phyloP scores from a whole-genome alignment of 2,888 invertebrate genomes.

The Drosophila borealis region DNA sequence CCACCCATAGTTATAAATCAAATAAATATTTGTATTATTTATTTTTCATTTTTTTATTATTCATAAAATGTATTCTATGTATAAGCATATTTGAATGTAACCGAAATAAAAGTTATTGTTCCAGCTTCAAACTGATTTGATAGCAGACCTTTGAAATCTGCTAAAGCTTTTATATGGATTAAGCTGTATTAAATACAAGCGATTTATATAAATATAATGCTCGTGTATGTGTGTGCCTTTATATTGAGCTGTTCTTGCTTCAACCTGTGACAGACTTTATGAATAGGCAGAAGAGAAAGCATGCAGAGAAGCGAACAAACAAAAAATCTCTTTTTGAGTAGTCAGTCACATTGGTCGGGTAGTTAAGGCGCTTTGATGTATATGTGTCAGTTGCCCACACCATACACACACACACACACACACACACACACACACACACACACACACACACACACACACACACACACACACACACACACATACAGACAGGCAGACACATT shows the following conservation, averaged over 20 bases:
- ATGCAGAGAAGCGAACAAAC: constrained; percentile 3
- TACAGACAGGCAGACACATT: constrained; percentile 21
- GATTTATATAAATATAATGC: not conserved
- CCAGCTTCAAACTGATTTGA: no score
- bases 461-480: constrained; percentile 19
- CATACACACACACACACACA: constrained; percentile 10
- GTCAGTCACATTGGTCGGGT: constrained; percentile 39
- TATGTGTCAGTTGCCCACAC: constrained; percentile 50
- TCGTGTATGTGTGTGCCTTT: not conserved
- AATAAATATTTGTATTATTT: no score
- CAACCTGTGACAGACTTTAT: not conserved
- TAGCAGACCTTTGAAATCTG: not conserved
- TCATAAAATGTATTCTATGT: no score
- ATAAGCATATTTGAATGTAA: no score
- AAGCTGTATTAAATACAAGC: not conserved
- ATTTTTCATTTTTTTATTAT: no score
- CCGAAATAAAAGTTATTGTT: no score
- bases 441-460: constrained; percentile 8
- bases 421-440: constrained; percentile 21
- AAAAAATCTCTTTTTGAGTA: constrained; percentile 70
- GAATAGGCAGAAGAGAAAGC: not conserved
- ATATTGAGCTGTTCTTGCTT: constrained; percentile 8
- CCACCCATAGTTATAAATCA: no score
- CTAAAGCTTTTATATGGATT: not conserved
- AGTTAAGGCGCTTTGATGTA: constrained; percentile 75